A percentile compares a stretch with the other conserved stretches of the same genome.
These are phyloP conservation scores for Camponotus vicinus DNA, from an alignment of 1,140 invertebrate genomes.

Conservation along the genomic window DNA sequence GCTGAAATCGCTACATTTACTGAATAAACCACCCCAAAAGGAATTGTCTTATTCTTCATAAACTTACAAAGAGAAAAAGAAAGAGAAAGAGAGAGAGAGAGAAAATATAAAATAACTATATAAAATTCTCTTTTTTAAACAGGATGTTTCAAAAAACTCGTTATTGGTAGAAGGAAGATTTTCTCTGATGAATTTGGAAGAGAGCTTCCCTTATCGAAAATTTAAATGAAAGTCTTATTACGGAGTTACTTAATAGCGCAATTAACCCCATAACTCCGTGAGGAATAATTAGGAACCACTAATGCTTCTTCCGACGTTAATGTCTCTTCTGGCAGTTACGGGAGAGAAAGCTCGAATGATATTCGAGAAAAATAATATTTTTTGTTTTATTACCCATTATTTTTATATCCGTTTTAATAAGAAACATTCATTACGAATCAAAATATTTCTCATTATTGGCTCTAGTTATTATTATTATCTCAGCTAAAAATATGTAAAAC, in stretches of 20 bases:
- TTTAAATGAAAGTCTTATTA: constrained; percentile 19
- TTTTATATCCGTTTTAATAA: not conserved
- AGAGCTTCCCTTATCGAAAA: constrained; percentile 19
- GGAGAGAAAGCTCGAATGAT: not conserved
- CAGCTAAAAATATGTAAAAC: not conserved
- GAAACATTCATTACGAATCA: not conserved
- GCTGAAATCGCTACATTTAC: constrained; percentile 39
- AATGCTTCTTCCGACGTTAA: not conserved
- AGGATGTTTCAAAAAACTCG: not conserved
- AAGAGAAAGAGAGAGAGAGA: too few relatives aligned
- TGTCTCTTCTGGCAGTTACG: not conserved
- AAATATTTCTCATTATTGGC: not conserved
- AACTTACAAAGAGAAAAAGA: not conserved
- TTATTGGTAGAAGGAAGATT: constrained; percentile 3
- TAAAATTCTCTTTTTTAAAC: constrained; percentile 16
- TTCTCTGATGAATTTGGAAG: constrained; percentile 21
- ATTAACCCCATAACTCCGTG: constrained; percentile 29
- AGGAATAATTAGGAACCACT: constrained; percentile 40
- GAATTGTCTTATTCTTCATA: constrained; percentile 35
- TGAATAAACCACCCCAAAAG: constrained; percentile 26
- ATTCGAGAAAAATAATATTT: not conserved
- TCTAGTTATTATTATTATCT: not conserved
- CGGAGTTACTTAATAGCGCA: constrained; percentile 28
- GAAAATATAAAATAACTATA: not conserved
- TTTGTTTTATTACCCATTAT: not conserved